Conservation (phyloP, 1,140 invertebrate species). For the Leptonema lineaticorne region DNA sequence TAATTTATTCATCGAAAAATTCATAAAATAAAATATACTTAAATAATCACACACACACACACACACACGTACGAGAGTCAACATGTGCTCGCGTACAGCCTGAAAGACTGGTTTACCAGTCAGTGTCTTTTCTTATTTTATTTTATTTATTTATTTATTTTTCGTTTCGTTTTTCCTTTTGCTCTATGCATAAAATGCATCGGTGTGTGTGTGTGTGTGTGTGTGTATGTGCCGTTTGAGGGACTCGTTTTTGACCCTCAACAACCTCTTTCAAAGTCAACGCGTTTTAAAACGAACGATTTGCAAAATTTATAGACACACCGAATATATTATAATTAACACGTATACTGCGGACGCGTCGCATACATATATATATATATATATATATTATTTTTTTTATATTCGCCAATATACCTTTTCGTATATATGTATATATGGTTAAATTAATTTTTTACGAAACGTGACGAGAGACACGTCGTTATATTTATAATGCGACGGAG, state of each 20-base stretch:
- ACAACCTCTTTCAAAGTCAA: constrained; percentile 13
- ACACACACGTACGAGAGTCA: not conserved
- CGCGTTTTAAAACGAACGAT: not conserved
- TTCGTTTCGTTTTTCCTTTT: constrained; percentile 11
- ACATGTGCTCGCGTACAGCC: constrained; percentile 2
- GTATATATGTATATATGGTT: no score
- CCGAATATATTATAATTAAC: not conserved
- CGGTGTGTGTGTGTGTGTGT: constrained; percentile 4
- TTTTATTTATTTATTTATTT: no score
- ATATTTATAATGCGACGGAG: not conserved
- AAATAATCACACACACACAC: not conserved
- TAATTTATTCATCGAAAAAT: no score
- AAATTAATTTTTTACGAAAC: not conserved
- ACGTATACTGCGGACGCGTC: no score
- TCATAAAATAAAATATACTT: no score
- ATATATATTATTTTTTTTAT: no score
- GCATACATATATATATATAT: no score
- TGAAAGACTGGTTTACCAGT: constrained; percentile 24
- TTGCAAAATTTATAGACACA: not conserved
- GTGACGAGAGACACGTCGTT: not conserved
- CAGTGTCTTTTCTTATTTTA: constrained; percentile 17
- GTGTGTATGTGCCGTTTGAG: constrained; percentile 3
- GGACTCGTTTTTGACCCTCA: constrained; percentile 6
- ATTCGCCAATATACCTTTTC: no score
- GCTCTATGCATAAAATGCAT: constrained; percentile 24